phyloP scores from a whole-genome alignment of 2,888 invertebrate species.

The Sinotaia quadrata region DNA sequence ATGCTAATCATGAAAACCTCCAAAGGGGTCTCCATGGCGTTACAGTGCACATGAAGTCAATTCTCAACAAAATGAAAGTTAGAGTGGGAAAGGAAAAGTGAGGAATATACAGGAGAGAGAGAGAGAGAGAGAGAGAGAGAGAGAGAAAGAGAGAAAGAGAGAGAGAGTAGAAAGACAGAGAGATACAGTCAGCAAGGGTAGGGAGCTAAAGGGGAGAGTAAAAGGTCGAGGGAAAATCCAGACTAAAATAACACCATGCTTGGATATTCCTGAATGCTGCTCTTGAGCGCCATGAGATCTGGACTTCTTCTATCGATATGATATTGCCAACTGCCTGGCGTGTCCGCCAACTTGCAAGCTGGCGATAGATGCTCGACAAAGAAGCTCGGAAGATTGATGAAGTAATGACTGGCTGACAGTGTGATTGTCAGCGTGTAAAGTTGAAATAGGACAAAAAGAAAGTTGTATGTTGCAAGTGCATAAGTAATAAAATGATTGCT shows the following conservation, averaged over 20 bases:
- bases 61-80: background rate
- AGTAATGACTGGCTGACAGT: too few species aligned
- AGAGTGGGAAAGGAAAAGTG: background rate
- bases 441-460: too few species aligned
- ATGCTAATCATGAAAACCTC: background rate
- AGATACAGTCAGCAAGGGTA: background rate
- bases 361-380: too few species aligned
- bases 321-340: too few species aligned
- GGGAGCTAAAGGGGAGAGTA: background rate
- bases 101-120: too few species aligned
- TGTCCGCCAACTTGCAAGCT: too few species aligned
- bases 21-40: background rate
- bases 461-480: too few species aligned
- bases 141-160: background rate
- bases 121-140: background rate
- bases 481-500: too few species aligned
- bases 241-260: background rate
- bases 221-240: background rate
- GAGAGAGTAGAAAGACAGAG: background rate
- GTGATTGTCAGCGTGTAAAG: too few species aligned
- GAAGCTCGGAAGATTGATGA: too few species aligned
- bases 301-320: too few species aligned
- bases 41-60: too few species aligned
- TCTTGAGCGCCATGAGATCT: background rate
- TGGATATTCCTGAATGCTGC: background rate